Evolutionary conservation across 1,140 invertebrate species (phyloP), one percentile per base, ranked within the genome.

Genomic region (Eurosta solidaginis): DNA sequence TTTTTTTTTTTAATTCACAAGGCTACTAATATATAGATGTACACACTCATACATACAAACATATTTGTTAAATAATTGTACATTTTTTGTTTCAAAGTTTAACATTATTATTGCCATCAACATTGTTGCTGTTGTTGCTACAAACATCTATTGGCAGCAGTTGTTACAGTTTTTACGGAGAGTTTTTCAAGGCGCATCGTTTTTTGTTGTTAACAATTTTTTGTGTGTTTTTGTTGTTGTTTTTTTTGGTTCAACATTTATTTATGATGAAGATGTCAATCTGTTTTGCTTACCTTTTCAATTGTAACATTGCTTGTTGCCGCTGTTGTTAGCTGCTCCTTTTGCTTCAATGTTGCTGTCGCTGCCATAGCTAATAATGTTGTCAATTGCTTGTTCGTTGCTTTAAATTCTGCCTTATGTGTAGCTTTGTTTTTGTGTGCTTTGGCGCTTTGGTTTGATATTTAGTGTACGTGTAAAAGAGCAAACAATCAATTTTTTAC

Each of bases 191-290:
- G n/a, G n/a, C n/a, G n/a, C n/a, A n/a, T n/a, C n/a, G n/a, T n/a
- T n/a, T 74, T 74, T 74, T 29, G 1, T 68, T n/a, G n/a, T n/a
- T 22, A 6, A 40, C 0, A 2, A 33, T 68, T 74, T 27, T 17
- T 45, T n/a, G n/a, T n/a, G n/a, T n/a, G 33, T 44, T 74, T 4
- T 44, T 73, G 36, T 10, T 47, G n/a, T 17, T 74, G 5, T 20
- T 42, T n/a, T 33, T 40, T 14, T 25, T 52, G 17, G 83, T 84
- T 85, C 84, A 84, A 85, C 84, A 85, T 84, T 85, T 85, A 85
- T 85, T 85, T 85, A 85, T 85, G 84, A 85, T 85, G 84, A 85
- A 85, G 84, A 85, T 85, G 84, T 85, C 84, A 85, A 85, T 85
- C 84, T 81, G 44, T 59, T 29, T 73, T 80, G 80, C 80, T 78